Conservation (phyloP, 2,888 invertebrate species). For the Eupithecia vulgata region DNA sequence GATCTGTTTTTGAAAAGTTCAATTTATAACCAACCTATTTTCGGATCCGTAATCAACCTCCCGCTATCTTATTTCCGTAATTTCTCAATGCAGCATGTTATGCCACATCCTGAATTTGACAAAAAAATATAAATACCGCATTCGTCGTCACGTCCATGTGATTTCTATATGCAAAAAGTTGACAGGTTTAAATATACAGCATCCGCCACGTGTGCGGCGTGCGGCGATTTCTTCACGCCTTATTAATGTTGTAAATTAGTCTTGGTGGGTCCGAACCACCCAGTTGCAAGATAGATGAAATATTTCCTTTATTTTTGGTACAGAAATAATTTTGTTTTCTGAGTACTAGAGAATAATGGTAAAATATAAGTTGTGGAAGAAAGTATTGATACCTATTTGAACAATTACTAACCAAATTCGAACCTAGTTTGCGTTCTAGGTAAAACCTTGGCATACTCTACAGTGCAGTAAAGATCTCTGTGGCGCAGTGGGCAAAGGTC, state of each 20-base stretch:
- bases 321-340: slow-evolving; percentile 1
- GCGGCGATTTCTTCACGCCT: slow-evolving; percentile 70
- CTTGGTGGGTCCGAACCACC: slow-evolving; percentile 56
- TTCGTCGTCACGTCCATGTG: slow-evolving; percentile 22
- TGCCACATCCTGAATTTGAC: slow-evolving; percentile 11
- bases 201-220: slow-evolving; percentile 67
- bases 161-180: slow-evolving; percentile 41
- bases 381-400: not conserved
- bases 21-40: not conserved
- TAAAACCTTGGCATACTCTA: too few relatives aligned
- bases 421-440: not conserved
- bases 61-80: not conserved
- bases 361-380: not conserved
- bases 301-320: slow-evolving; percentile 15
- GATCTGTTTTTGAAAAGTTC: too few relatives aligned
- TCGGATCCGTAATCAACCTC: not conserved
- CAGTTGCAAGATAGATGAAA: slow-evolving; percentile 48
- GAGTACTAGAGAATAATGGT: not conserved
- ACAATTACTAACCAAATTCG: not conserved
- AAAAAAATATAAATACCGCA: slow-evolving; percentile 17
- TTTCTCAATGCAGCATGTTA: not conserved
- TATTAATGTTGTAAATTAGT: slow-evolving; percentile 77
- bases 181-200: slow-evolving; percentile 56
- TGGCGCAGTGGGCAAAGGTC: too few relatives aligned
- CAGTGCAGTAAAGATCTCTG: too few relatives aligned